Evolutionary conservation across 2,113 vertebrate genomes (phyloP).

Genomic region (Paracanthobrama guichenoti): DNA sequence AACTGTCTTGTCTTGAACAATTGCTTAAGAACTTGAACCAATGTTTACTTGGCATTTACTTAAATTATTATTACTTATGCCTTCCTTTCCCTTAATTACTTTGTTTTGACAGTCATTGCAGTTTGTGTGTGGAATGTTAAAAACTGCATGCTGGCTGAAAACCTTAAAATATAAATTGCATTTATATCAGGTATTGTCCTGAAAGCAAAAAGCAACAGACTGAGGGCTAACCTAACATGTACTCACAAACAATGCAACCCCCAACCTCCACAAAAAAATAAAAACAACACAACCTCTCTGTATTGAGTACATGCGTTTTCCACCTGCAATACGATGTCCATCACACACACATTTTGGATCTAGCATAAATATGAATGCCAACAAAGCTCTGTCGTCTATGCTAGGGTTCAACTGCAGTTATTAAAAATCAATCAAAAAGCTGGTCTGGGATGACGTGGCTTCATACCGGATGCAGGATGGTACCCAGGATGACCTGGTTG

Average conservation of each 20-base stretch:
- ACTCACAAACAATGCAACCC: background rate
- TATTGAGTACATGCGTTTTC: background rate
- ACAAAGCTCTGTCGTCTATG: background rate
- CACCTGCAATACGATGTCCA: background rate
- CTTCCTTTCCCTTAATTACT: background rate
- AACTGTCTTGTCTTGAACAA: background rate
- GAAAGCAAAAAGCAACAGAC: background rate
- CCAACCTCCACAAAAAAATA: too few species aligned
- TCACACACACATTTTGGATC: background rate
- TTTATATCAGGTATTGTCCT: background rate
- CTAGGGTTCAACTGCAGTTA: background rate
- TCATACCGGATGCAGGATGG: constrained; percentile 92
- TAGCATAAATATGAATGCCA: background rate
- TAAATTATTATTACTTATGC: background rate
- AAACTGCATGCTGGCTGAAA: background rate
- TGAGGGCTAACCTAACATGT: background rate
- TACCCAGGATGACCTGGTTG: constrained; percentile 95
- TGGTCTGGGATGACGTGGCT: background rate
- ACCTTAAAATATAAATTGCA: background rate
- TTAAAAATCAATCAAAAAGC: background rate
- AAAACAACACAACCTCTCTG: too few species aligned
- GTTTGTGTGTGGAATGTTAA: background rate
- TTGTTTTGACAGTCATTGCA: background rate
- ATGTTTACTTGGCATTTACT: background rate
- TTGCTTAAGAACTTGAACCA: background rate